Evolutionary conservation across 1,140 invertebrate genomes (phyloP).

Genomic region (Drosophila lacertosa): DNA sequence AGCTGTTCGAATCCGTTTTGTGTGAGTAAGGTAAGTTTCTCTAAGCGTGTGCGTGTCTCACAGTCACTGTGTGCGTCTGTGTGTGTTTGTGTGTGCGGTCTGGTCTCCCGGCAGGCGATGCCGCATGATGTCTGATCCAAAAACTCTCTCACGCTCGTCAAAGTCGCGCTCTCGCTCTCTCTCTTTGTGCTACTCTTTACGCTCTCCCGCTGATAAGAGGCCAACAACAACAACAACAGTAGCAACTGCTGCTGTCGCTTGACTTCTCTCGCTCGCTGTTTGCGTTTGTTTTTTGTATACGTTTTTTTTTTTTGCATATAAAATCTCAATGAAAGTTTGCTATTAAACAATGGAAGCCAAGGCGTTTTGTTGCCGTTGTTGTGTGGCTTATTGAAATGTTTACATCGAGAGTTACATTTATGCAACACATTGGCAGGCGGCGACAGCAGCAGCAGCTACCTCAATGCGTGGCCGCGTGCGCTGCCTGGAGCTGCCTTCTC

Average conservation of each 20-base stretch:
- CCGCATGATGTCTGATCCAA: conserved; percentile 29
- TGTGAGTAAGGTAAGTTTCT: conserved; percentile 61
- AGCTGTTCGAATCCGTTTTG: conserved; percentile 77
- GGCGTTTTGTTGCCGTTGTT: conserved; percentile 58
- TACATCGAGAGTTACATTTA: conserved; percentile 65
- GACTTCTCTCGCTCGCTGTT: conserved; percentile 8
- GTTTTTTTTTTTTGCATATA: conserved; percentile 60
- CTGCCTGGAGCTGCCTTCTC: conserved; percentile 29
- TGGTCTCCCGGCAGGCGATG: conserved; percentile 51
- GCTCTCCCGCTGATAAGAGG: conserved; percentile 51
- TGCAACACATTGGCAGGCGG: conserved; percentile 58
- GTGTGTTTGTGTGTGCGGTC: conserved; percentile 16
- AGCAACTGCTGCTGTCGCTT: conserved; percentile 11
- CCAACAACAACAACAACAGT: conserved; percentile 33
- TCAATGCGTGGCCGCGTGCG: conserved; percentile 49
- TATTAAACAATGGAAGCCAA: conserved; percentile 68
- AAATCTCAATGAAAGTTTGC: conserved; percentile 78
- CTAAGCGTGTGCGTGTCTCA: conserved; percentile 1
- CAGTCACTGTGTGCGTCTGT: not conserved
- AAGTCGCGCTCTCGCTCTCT: not conserved
- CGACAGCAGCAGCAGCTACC: conserved; percentile 37
- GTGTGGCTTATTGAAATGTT: conserved; percentile 66
- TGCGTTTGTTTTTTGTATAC: conserved; percentile 32
- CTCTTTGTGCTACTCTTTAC: conserved; percentile 9
- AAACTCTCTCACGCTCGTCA: conserved; percentile 16